phyloP scores from a whole-genome alignment of 2,888 invertebrate species.

The Cryptus viduatorius region DNA sequence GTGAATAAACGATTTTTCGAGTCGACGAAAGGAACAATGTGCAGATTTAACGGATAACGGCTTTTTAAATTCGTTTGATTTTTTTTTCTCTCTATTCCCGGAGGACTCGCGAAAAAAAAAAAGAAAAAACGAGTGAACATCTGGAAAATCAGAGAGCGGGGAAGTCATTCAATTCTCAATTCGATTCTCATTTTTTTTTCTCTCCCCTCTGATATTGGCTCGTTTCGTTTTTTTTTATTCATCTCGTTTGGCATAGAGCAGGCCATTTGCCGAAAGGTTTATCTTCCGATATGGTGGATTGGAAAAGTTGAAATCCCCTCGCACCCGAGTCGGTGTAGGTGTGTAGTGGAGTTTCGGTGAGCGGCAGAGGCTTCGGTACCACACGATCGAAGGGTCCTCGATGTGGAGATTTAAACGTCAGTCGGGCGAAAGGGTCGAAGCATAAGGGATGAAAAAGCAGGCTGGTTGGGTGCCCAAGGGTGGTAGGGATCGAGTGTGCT shows the following conservation, averaged over 20 bases:
- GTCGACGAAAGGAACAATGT: not conserved
- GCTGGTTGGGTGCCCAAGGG: constrained; percentile 37
- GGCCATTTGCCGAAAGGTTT: constrained; percentile 56
- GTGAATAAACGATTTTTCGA: not conserved
- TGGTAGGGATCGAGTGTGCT: constrained; percentile 64
- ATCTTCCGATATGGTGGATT: constrained; percentile 61
- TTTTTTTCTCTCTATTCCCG: not conserved
- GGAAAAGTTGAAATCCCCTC: constrained; percentile 62
- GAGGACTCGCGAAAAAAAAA: not conserved
- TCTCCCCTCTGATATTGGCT: constrained; percentile 13
- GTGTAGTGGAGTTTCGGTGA: constrained; percentile 21
- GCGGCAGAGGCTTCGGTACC: constrained; percentile 22
- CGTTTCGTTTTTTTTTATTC: constrained; percentile 53
- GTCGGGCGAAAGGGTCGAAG: constrained; percentile 67
- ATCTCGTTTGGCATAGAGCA: constrained; percentile 52
- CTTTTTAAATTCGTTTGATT: constrained; percentile 22
- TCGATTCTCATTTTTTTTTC: constrained; percentile 26
- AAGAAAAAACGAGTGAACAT: constrained; percentile 19
- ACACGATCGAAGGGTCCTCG: constrained; percentile 46
- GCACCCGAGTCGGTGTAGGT: constrained; percentile 40
- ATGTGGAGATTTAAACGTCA: constrained; percentile 64
- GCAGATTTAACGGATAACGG: not conserved
- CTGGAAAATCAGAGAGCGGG: constrained; percentile 28
- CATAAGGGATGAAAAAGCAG: constrained; percentile 62
- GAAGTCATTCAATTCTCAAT: constrained; percentile 45